Evolutionary conservation across 2,888 invertebrate genomes (phyloP), one percentile per base, ranked within the genome.

Genomic region (Netelia virgata): DNA sequence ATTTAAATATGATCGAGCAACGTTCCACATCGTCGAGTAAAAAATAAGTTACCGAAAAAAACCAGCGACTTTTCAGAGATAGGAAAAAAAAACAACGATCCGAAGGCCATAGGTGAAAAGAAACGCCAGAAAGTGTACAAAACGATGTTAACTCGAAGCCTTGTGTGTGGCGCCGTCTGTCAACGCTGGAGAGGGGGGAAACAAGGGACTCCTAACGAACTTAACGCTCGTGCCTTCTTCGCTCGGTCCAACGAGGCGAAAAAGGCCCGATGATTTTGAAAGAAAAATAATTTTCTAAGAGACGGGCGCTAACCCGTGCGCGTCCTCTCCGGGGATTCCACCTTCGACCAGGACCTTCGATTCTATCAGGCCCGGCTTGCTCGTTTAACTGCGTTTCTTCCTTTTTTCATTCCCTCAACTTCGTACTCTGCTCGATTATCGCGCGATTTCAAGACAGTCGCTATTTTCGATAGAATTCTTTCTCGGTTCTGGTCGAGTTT

Each of bases 261-360:
- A 28, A 89, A 90, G 90, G 87, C 82, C 47, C 88, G 90, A 89
- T 92, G 88, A 91, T 92, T 91, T 91, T 92, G 90, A 92, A 93
- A 92, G 92, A 92, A 92, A 92, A 91, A 92, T 92, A 92, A 93
- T 92, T 92, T 92, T 91, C 91, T 92, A 92, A 91, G 90, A 90
- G 88, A 90, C 79, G 78, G 74, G 84, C 18, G 43, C n/a, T 16
- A n/a, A 43, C 64, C 70, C 20, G 61, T 57, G 59, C 59, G 47
- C 61, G 59, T 41, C 75, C 18, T 68, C 80, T 55, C 28, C 57
- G 74, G 66, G 55, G 43, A 57, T 72, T 77, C 77, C 28, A 5
- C 28, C 70, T 78, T 68, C 47, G 57, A 72, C 74, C 28, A 43
- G 57, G 53, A 50, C 50, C 55, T 76, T 85, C 63, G 72, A 77